Evolutionary conservation across 2,797 vertebrate genomes (phyloP), one percentile per base, ranked within the genome.

Genomic region (Crocidura indochinensis): DNA sequence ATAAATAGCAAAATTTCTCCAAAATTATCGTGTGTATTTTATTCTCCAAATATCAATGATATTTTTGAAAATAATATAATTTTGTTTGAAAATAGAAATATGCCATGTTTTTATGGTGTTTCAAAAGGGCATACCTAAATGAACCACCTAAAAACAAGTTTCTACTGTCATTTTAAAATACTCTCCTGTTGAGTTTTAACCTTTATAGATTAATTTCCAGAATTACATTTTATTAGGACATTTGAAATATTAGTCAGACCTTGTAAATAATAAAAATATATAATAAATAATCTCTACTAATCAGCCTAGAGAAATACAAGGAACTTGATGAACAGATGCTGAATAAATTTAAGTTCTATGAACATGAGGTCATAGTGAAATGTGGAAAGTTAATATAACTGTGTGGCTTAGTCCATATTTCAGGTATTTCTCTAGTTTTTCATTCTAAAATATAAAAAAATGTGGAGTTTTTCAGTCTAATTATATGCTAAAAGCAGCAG

Each of bases 41-140:
- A 19, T 53, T 38, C 10, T 75, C 27, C 14, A 88, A 69, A 51
- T 60, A 0, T 11, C 29, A 82, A 49, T 74, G 85, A 90, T 69
- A 1, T 22, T 85, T 71, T 73, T 17, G 9, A 64, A 8, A 76
- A 7, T 68, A 46, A 62, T 93, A 24, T 8, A 71, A 14, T 44
- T 73, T 88, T 75, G 38, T 2, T 11, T 71, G 10, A 80, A 19
- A 84, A 84, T 2, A 87, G 38, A 68, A n/a, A 88, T 62, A 47
- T 10, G 19, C 19, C 19, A 20, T 20, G 20, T 60, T 20, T 60
- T 60, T 60, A 60, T 20, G 17, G 6, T 60, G 56, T 17, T 60
- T 60, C 20, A 20, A 81, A 87, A 83, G 53, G 2, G 6, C 3
- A 26, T 65, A 64, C 65, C 3, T 74, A 84, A 86, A 64, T 51